Base-by-base conservation (phyloP, 2,888 invertebrate species). In the Argyresthia goedartella region DNA sequence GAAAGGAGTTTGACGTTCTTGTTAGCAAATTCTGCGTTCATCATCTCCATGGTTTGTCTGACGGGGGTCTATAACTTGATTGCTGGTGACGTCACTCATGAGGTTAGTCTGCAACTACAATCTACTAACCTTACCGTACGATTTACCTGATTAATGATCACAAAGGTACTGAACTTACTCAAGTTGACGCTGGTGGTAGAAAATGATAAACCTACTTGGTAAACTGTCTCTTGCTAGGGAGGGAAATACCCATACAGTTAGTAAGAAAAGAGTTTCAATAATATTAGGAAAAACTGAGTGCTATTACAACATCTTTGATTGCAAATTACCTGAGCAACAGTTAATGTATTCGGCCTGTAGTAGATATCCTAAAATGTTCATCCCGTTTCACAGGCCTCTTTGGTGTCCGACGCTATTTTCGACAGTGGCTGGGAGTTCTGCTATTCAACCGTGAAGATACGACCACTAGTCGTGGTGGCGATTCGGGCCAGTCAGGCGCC, bases 381-480 rank as follows among this genome's bases (percentile, higher is more conserved):
- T 13, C 3, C 13, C 8, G 14, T 43, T 43, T 14, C 13, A 10
- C 62, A 78, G 79, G 77, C 78, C 0, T 63, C 70, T 0, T 48
- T 59, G 42, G 63, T 79, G 0, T 59, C 73, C 0, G 70, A 63
- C 0, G 57, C 71, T 0, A 74, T 79, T 13, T 78, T 73, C 59
- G 65, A 73, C 54, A 66, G 68, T 11, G 80, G 80, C 1, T 80
- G 80, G 80, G 76, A 78, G 60, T 55, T 66, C 46, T 57, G 59
- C 25, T 46, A 14, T 0, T 25, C 55, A 0, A 49, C 56, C 1
- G 25, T 53, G 8, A 58, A 58, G n/a, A 53, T 69, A n/a, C 64
- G 70, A 0, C 59, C 60, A 2, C 56, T 78, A 25, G 58, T 59
- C 0, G 71, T 76, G 13, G 55, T 76, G 34, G 67, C 76, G 4